Percentiles rank a stretch among this genome's conserved stretches.
Conservation (phyloP, 1,140 invertebrate genomes). For the Harpegnathos saltator region DNA sequence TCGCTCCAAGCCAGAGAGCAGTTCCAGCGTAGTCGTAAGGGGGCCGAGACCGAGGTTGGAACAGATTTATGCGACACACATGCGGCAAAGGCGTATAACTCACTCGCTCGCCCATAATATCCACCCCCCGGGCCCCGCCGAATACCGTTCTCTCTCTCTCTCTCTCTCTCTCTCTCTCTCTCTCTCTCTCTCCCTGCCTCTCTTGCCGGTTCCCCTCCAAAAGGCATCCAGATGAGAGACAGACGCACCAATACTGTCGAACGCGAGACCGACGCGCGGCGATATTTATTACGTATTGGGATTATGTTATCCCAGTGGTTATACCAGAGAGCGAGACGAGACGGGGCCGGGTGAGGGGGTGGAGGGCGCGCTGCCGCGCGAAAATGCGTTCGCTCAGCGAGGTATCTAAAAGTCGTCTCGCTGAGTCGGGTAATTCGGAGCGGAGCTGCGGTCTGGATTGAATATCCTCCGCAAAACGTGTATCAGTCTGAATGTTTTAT, state of each 20-base stretch:
- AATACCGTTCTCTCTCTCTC: too few species aligned
- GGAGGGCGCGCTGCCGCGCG: slow-evolving; percentile 21
- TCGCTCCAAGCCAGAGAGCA: slow-evolving; percentile 74
- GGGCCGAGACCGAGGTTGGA: slow-evolving; percentile 80
- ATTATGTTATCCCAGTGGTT: slow-evolving; percentile 80
- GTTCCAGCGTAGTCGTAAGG: slow-evolving; percentile 78
- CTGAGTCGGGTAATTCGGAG: not conserved
- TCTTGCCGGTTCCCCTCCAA: slow-evolving; percentile 64
- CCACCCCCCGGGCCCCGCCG: slow-evolving; percentile 69
- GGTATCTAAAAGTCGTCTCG: slow-evolving; percentile 15
- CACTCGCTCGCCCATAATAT: slow-evolving; percentile 85
- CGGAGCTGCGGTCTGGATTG: not conserved
- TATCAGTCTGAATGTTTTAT: slow-evolving; percentile 6
- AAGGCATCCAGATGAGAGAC: slow-evolving; percentile 79
- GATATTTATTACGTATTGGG: slow-evolving; percentile 84
- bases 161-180: too few species aligned
- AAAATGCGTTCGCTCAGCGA: not conserved
- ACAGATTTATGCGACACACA: slow-evolving; percentile 86
- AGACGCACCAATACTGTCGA: slow-evolving; percentile 80
- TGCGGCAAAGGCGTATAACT: slow-evolving; percentile 85
- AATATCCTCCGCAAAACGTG: not conserved
- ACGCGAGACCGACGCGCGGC: slow-evolving; percentile 69
- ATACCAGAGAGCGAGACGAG: slow-evolving; percentile 37
- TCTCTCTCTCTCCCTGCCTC: slow-evolving; percentile 51
- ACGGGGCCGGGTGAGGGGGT: slow-evolving; percentile 4